These are phyloP conservation scores for Drosophila lacicola DNA, from an alignment of 2,888 invertebrate genomes.

Conservation along the genomic window DNA sequence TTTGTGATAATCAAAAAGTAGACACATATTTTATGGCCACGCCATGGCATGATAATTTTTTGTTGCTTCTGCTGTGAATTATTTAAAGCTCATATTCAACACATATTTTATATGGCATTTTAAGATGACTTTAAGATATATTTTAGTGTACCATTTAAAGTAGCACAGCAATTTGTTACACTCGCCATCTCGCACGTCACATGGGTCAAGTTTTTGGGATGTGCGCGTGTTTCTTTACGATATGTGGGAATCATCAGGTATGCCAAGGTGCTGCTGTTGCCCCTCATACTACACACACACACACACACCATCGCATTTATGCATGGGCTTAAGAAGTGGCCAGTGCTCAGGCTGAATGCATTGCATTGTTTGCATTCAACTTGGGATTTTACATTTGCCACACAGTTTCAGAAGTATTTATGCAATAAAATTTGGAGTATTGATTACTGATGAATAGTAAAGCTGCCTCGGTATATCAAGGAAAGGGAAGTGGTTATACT, in stretches of 20 bases:
- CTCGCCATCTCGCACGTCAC: slow-evolving; percentile 29
- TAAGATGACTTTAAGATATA: slow-evolving; percentile 64
- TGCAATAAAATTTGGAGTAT: background rate
- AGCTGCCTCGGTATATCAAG: background rate
- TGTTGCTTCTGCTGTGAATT: slow-evolving; percentile 43
- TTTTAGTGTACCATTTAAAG: slow-evolving; percentile 70
- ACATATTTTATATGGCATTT: slow-evolving; percentile 64
- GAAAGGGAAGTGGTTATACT: background rate
- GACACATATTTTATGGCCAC: slow-evolving; percentile 61
- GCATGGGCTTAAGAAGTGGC: background rate
- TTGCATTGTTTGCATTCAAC: slow-evolving; percentile 18
- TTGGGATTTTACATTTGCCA: background rate
- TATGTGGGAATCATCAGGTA: slow-evolving; percentile 40
- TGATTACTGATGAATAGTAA: background rate
- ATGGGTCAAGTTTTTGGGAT: slow-evolving; percentile 20
- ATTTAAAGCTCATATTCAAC: slow-evolving; percentile 62
- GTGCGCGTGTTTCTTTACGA: slow-evolving; percentile 11
- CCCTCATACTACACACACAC: slow-evolving; percentile 6
- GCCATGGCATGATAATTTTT: slow-evolving; percentile 49
- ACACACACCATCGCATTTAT: background rate
- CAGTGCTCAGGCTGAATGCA: slow-evolving; percentile 7
- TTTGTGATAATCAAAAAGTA: slow-evolving; percentile 54
- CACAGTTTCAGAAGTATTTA: background rate
- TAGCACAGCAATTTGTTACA: slow-evolving; percentile 70
- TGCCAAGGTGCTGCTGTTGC: slow-evolving; percentile 33